Evolutionary conservation across 2,797 vertebrate genomes (phyloP).

Genomic region (Sitta carolinensis): DNA sequence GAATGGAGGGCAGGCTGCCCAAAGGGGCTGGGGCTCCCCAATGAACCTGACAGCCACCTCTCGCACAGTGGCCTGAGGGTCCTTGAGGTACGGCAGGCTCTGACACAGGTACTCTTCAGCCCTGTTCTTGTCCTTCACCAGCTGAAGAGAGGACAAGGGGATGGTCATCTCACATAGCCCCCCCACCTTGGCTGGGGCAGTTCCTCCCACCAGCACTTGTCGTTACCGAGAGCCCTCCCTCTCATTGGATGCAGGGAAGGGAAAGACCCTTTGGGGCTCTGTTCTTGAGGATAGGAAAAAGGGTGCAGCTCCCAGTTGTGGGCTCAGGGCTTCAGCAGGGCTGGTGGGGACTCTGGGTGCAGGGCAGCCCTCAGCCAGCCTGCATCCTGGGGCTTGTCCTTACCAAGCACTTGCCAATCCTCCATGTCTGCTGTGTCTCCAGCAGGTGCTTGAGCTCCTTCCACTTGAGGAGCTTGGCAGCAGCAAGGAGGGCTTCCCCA

Average conservation of each 20-base stretch:
- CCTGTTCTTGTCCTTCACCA: neutral
- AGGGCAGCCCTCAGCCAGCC: neutral
- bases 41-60: neutral
- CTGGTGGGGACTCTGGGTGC: neutral
- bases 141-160: neutral
- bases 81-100: neutral
- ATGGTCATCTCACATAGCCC: neutral
- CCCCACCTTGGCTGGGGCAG: fast-evolving
- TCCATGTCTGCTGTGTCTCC: fast-evolving
- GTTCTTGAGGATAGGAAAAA: neutral
- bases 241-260: neutral
- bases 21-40: neutral
- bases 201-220: neutral
- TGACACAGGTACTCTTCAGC: neutral
- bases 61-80: neutral
- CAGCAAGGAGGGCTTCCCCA: neutral
- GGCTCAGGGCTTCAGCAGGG: neutral
- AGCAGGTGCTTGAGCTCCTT: neutral
- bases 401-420: neutral
- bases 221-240: fast-evolving
- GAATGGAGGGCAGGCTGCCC: neutral
- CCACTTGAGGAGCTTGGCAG: neutral
- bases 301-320: neutral
- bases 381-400: neutral
- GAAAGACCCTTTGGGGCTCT: neutral